Conservation (phyloP, 2,888 invertebrate genomes). For the Chesias legatella region DNA sequence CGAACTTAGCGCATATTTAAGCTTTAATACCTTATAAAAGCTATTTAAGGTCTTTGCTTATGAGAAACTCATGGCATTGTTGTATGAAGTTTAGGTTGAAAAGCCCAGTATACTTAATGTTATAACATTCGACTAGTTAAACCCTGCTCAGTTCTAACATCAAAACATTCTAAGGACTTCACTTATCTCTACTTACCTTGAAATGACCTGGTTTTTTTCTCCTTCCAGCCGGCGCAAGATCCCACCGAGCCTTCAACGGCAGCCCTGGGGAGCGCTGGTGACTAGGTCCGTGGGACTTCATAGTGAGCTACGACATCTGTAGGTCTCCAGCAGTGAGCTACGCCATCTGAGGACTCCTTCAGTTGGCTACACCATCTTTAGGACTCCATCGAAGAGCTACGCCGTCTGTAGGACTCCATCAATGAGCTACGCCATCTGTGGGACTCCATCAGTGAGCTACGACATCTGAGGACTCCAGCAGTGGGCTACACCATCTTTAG, state of each 20-base stretch:
- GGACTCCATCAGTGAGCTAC: not conserved
- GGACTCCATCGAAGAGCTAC: no score
- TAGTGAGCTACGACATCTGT: not conserved
- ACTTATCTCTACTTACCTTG: not conserved
- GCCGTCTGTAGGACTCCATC: not conserved
- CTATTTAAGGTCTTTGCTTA: no score
- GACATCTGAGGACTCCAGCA: not conserved
- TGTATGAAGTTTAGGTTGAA: no score
- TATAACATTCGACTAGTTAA: no score
- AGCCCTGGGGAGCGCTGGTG: conserved; percentile 42
- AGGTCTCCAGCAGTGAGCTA: not conserved
- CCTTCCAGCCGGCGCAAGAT: conserved; percentile 64
- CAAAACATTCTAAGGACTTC: no score
- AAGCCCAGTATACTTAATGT: no score
- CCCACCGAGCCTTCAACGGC: conserved; percentile 58
- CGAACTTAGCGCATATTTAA: no score
- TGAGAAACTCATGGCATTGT: no score
- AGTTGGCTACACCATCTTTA: not conserved
- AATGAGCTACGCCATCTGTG: not conserved
- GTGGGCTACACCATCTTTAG: not conserved
- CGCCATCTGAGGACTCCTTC: not conserved
- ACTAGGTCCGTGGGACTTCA: conserved; percentile 7
- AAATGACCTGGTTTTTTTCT: conserved; percentile 15
- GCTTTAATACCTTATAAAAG: no score
- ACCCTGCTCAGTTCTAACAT: no score